Conservation (phyloP, 2,888 invertebrate species). For the Diplazon laetatorius region DNA sequence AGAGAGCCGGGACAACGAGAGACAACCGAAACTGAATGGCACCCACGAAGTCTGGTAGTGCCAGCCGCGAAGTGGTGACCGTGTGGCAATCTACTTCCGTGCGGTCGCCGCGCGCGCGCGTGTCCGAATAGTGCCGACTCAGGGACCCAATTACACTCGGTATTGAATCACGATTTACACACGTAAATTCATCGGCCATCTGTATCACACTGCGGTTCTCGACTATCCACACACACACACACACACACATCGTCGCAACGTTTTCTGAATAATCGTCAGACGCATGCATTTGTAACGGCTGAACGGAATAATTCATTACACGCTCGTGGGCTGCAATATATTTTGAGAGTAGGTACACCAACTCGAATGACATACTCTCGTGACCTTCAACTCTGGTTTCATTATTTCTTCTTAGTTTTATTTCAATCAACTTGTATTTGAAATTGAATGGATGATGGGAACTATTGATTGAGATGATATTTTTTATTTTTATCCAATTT, state of each 20-base stretch:
- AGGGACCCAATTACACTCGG: slow-evolving; percentile 36
- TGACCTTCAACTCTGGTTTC: not conserved
- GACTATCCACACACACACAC: not conserved
- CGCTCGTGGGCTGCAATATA: not conserved
- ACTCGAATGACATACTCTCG: not conserved
- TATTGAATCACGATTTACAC: not conserved
- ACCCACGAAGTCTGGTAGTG: slow-evolving; percentile 1
- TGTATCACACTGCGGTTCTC: not conserved
- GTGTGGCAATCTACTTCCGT: slow-evolving; percentile 27
- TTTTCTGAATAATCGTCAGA: slow-evolving; percentile 3
- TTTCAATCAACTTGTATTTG: not conserved
- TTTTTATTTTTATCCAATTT: too few relatives aligned
- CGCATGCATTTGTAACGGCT: not conserved
- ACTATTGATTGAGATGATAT: too few relatives aligned
- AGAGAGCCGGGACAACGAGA: not conserved
- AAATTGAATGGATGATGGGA: too few relatives aligned
- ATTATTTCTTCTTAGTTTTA: not conserved
- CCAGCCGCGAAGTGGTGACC: slow-evolving; percentile 6
- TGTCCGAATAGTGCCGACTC: slow-evolving; percentile 29
- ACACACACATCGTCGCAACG: not conserved
- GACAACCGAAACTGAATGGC: not conserved
- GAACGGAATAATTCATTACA: slow-evolving; percentile 14
- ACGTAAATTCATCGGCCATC: not conserved
- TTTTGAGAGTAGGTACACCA: not conserved
- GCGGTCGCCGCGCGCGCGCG: slow-evolving; percentile 20